These are phyloP conservation scores for Prenolepis imparis DNA, from an alignment of 2,888 invertebrate genomes.

Conservation along the genomic window DNA sequence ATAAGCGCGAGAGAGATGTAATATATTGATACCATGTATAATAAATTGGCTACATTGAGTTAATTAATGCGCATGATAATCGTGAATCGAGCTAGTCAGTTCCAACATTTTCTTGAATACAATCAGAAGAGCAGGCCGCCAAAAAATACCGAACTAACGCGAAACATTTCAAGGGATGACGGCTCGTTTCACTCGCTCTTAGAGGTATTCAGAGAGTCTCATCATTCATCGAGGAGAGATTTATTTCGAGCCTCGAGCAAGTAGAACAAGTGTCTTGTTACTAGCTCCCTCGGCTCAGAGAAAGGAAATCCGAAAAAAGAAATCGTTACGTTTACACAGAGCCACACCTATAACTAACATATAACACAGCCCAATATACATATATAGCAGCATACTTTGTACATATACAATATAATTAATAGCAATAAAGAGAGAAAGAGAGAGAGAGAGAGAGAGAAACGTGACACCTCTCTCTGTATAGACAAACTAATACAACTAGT, in stretches of 20 bases:
- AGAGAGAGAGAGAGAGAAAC: too few species aligned
- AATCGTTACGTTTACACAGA: conserved; percentile 47
- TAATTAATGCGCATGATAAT: conserved; percentile 13
- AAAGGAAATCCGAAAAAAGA: conserved; percentile 51
- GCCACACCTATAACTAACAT: conserved; percentile 41
- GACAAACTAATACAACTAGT: conserved; percentile 12
- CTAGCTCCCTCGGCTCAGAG: conserved; percentile 35
- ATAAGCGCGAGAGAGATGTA: neutral
- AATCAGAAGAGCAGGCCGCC: neutral
- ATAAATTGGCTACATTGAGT: neutral
- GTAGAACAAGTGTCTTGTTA: conserved; percentile 56
- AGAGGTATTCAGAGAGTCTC: conserved; percentile 46
- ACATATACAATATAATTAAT: conserved; percentile 36
- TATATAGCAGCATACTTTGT: conserved; percentile 11
- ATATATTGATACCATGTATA: neutral
- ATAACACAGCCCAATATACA: conserved; percentile 5
- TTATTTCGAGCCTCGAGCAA: conserved; percentile 61
- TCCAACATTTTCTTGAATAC: neutral
- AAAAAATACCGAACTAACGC: conserved; percentile 61
- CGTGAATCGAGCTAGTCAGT: neutral
- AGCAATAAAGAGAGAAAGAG: too few species aligned
- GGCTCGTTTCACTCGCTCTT: conserved; percentile 63
- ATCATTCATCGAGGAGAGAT: conserved; percentile 58
- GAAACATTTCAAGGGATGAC: conserved; percentile 66
- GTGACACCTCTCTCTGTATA: neutral